A percentile compares a stretch with the other conserved stretches of the same genome.
phyloP scores from a whole-genome alignment of 2,113 vertebrate genomes.

The Dermatemys mawii region DNA sequence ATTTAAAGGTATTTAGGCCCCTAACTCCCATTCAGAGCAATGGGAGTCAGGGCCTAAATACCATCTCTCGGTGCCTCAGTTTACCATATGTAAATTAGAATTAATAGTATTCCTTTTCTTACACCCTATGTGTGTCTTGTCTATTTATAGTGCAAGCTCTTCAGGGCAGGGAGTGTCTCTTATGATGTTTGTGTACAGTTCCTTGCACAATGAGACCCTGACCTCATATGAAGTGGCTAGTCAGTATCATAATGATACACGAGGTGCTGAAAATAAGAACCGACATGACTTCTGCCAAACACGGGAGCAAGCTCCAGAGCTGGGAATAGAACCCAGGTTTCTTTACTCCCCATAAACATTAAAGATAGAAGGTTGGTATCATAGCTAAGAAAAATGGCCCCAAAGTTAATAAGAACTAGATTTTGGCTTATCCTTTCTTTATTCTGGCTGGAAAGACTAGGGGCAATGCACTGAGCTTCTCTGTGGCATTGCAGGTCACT shows the following conservation, averaged over 20 bases:
- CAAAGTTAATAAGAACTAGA: background rate
- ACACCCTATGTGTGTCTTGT: background rate
- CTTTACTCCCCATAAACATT: no score
- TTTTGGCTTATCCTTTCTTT: background rate
- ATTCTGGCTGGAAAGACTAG: background rate
- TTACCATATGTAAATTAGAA: background rate
- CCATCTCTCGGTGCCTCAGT: no score
- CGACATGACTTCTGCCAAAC: background rate
- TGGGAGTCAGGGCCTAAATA: background rate
- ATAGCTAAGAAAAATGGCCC: no score
- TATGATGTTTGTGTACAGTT: background rate
- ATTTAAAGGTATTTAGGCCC: no score
- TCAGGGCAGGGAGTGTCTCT: background rate
- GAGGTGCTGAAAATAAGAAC: background rate
- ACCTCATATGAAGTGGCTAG: background rate
- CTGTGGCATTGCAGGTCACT: background rate
- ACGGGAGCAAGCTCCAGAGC: background rate
- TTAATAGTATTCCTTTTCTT: background rate
- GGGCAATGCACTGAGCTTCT: background rate
- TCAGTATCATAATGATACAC: background rate
- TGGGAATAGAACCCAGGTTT: background rate
- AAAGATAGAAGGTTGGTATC: no score
- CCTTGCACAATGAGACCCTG: background rate
- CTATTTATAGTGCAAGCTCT: background rate
- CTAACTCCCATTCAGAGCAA: background rate